Evolutionary conservation across 2,797 vertebrate genomes (phyloP).

Genomic region (Petrocephalus schoutedeni): DNA sequence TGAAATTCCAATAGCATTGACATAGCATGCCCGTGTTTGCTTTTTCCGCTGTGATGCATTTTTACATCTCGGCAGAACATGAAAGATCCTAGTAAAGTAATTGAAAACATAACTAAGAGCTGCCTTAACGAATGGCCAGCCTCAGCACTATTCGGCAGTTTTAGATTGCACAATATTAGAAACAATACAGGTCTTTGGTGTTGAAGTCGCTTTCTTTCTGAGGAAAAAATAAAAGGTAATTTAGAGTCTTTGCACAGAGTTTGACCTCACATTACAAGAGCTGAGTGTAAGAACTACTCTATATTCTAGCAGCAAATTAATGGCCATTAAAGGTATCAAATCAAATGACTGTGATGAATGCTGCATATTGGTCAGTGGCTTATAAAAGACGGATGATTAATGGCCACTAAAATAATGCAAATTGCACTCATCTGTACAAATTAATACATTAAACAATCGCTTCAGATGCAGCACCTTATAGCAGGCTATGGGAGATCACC

Average conservation of each 20-base stretch:
- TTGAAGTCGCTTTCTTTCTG: neutral
- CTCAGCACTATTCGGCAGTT: neutral
- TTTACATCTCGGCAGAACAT: neutral
- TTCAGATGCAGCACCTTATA: neutral
- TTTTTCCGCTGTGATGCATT: neutral
- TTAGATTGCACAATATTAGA: neutral
- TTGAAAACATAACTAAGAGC: constrained; percentile 16
- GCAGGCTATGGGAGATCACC: neutral
- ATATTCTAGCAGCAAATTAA: neutral
- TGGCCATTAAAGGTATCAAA: neutral
- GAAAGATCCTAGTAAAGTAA: neutral
- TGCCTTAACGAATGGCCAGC: neutral
- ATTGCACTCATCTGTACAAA: constrained; percentile 10
- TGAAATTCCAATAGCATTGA: neutral
- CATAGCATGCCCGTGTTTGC: neutral
- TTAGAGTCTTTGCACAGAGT: neutral
- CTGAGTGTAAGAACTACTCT: neutral
- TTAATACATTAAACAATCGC: constrained; percentile 3
- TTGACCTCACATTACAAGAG: constrained; percentile 3
- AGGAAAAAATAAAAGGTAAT: neutral
- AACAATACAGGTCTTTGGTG: neutral
- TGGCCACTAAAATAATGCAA: neutral
- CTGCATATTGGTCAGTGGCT: neutral
- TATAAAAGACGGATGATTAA: neutral
- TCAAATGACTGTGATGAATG: neutral